These are phyloP conservation scores for Seriola rivoliana DNA, from an alignment of 2,113 vertebrate species.

Conservation along the genomic window DNA sequence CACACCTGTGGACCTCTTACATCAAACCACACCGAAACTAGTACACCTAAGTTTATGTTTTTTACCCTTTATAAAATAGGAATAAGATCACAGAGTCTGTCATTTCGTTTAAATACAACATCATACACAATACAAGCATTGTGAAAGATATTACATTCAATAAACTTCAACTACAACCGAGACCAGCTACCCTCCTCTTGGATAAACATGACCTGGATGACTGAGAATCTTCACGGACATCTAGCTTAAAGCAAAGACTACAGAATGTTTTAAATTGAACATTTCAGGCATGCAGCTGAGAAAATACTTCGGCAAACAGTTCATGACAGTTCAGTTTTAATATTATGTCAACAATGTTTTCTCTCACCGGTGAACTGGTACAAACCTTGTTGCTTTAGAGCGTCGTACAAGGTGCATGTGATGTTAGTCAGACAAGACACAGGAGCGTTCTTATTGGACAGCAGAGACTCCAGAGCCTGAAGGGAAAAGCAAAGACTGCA, in stretches of 20 bases:
- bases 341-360: neutral
- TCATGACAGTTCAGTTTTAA: neutral
- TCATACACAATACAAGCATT: too few relatives aligned
- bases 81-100: too few relatives aligned
- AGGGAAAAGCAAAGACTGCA: slow-evolving; percentile 49
- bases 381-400: slow-evolving; percentile 90
- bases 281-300: neutral
- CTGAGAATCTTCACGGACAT: too few relatives aligned
- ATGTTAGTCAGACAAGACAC: slow-evolving; percentile 90
- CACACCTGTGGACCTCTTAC: too few relatives aligned
- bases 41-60: too few relatives aligned
- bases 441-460: slow-evolving; percentile 88
- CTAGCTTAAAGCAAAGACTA: neutral
- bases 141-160: too few relatives aligned
- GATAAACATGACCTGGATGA: too few relatives aligned
- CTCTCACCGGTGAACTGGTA: neutral
- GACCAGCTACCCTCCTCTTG: too few relatives aligned
- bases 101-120: too few relatives aligned
- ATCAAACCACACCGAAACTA: too few relatives aligned
- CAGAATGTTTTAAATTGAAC: neutral
- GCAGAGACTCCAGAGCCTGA: slow-evolving; percentile 93
- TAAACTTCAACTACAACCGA: too few relatives aligned
- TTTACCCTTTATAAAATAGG: too few relatives aligned
- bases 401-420: slow-evolving; percentile 87
- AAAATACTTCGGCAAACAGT: neutral